Percentiles rank a stretch among this genome's conserved stretches.
These are phyloP conservation scores for Antechinus flavipes DNA, from an alignment of 2,113 vertebrate species.

Conservation along the genomic window DNA sequence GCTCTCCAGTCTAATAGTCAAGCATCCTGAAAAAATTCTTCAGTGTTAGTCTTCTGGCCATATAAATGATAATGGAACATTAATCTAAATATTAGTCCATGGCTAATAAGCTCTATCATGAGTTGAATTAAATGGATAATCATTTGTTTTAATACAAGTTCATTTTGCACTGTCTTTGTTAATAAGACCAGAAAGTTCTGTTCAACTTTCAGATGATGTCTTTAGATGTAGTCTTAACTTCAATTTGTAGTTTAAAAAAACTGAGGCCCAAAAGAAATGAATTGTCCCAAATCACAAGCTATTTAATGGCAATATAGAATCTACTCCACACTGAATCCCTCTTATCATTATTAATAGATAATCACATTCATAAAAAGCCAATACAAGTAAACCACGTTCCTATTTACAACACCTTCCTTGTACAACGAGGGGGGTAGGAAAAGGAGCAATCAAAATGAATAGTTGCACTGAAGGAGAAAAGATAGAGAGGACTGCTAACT, in stretches of 20 bases:
- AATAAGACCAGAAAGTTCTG: background rate
- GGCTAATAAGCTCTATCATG: background rate
- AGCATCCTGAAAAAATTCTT: background rate
- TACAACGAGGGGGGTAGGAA: too few species aligned
- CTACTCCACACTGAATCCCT: background rate
- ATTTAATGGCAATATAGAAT: background rate
- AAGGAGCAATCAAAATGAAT: too few species aligned
- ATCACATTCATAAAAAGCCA: background rate
- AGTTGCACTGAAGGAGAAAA: too few species aligned
- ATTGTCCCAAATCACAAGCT: background rate
- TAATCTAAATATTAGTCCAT: background rate
- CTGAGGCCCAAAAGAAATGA: background rate
- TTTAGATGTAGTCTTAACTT: background rate
- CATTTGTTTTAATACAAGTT: background rate
- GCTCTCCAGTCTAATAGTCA: background rate
- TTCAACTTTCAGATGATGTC: background rate
- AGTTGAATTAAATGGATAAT: background rate
- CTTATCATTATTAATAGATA: background rate
- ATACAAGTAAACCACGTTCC: background rate
- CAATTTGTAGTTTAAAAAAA: background rate
- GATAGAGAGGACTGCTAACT: too few species aligned
- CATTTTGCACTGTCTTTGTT: background rate
- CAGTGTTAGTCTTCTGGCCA: background rate
- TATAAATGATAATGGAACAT: background rate
- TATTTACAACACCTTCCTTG: background rate